These are phyloP conservation scores for Parelbella ahira DNA, from an alignment of 2,888 invertebrate genomes.

Conservation along the genomic window DNA sequence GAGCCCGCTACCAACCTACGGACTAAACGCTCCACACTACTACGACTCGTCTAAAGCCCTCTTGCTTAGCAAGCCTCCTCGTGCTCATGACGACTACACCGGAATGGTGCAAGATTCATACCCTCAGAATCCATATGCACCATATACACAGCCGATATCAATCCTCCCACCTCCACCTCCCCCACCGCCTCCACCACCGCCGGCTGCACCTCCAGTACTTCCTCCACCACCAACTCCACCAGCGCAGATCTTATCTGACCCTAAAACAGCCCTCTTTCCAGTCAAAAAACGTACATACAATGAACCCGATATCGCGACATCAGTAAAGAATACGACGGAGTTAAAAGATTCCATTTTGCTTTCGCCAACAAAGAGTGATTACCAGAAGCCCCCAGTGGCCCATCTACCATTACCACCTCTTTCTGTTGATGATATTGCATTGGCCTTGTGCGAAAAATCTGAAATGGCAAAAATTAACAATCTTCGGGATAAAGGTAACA, in stretches of 20 bases:
- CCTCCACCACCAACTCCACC: slow-evolving; percentile 36
- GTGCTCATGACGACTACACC: slow-evolving; percentile 78
- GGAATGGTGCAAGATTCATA: slow-evolving; percentile 77
- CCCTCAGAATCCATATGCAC: slow-evolving; percentile 73
- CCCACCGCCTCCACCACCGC: slow-evolving; percentile 47
- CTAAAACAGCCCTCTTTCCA: slow-evolving; percentile 76
- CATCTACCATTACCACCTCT: slow-evolving; percentile 42
- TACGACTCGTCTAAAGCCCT: slow-evolving; percentile 81
- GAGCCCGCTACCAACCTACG: slow-evolving; percentile 66
- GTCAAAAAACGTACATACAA: slow-evolving; percentile 83
- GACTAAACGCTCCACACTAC: slow-evolving; percentile 75
- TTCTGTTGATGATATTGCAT: slow-evolving; percentile 65
- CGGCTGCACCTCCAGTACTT: background rate
- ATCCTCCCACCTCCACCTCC: slow-evolving; percentile 60
- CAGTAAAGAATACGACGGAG: slow-evolving; percentile 49
- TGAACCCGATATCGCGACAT: slow-evolving; percentile 61
- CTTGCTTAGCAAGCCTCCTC: slow-evolving; percentile 65
- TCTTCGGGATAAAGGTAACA: slow-evolving; percentile 49
- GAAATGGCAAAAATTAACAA: slow-evolving; percentile 56
- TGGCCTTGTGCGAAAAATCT: slow-evolving; percentile 65
- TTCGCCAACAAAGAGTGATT: slow-evolving; percentile 48
- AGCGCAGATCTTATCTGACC: slow-evolving; percentile 45
- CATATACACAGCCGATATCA: slow-evolving; percentile 56
- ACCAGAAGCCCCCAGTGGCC: slow-evolving; percentile 41
- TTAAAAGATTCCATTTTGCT: slow-evolving; percentile 33